Base-by-base conservation (phyloP, 53 echinoderm and acorn worm genomes). In the Echinarachnius parma region DNA sequence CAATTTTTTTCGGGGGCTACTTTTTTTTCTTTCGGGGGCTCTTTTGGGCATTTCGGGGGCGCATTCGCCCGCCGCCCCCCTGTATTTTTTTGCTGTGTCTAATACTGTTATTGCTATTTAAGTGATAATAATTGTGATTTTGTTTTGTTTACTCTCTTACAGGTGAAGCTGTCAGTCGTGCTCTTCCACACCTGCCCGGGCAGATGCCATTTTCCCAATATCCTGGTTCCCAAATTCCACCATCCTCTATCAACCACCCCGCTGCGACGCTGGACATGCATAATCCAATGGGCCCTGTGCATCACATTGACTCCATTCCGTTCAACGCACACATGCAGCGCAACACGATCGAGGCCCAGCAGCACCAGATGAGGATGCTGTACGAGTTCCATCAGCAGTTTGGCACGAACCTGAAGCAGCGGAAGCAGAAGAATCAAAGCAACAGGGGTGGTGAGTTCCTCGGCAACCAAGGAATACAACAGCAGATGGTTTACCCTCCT, bases 341-440 rank as follows among this genome's bases (percentile, higher is more conserved):
- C 22, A 91, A 93, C 79, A 83, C 80, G 70, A 89, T 93, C 31
- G 89, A 93, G 18, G 84, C 83, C 45, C 93, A 89, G 45, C 93
- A 93, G 83, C 86, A 83, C 27, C 93, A 93, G 45, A 79, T 89
- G 32, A 83, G 89, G 30, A 86, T 89, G 75, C 83, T 72, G 37
- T 72, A 72, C 28, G 74, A 72, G 39, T 72, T 72, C 26, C 74
- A 72, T 21, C 74, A 72, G 22, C 74, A 72, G 15, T 72, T 72
- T 72, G 74, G 74, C 16, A 72, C 74, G 11, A 72, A 56, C 20
- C 34, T 56, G 57, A 72, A 72, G 20, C 74, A 72, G 39, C 55
- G 57, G 25, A 72, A 72, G 74, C 37, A 28, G 5, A 54, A 36
- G 28, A 72, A 56, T 33, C 68, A 68, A 56, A 14, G 13, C 19